Conservation (phyloP, 2,888 invertebrate species). For the Sinohyriopsis cumingii region DNA sequence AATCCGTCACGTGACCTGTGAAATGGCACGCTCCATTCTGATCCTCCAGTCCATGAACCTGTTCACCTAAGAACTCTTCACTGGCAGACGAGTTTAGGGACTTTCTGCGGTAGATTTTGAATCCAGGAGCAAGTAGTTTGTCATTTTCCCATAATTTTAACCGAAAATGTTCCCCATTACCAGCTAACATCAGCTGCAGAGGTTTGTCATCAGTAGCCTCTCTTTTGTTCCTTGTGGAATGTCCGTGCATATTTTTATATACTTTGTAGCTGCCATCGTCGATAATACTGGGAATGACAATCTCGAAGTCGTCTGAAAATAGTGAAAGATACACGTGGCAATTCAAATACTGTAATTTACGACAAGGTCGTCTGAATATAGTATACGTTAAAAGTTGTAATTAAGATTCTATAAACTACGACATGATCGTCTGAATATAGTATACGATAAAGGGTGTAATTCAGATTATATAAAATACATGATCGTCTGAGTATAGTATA, state of each 20-base stretch:
- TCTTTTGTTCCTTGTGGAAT: conserved; percentile 33
- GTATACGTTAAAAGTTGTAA: too few species aligned
- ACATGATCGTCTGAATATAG: conserved; percentile 21
- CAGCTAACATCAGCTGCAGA: conserved; percentile 47
- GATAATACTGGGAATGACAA: conserved; percentile 38
- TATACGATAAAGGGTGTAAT: neutral
- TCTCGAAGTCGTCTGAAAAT: conserved; percentile 33
- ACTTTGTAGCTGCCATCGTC: conserved; percentile 27
- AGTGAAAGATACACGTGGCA: neutral
- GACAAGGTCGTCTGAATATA: too few species aligned
- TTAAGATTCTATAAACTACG: too few species aligned
- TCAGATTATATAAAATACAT: too few species aligned
- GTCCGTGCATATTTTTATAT: conserved; percentile 27
- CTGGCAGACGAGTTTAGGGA: conserved; percentile 16
- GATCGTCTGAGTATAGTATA: too few species aligned
- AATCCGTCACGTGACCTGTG: conserved; percentile 40
- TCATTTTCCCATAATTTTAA: conserved; percentile 51
- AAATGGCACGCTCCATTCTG: conserved; percentile 42
- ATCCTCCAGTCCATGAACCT: conserved; percentile 10
- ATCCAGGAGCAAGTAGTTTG: conserved; percentile 54
- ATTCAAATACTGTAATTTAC: too few species aligned
- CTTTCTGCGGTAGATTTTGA: conserved; percentile 54
- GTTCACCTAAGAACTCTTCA: conserved; percentile 5
- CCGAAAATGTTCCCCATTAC: conserved; percentile 50
- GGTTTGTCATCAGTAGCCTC: conserved; percentile 20